Percentiles rank a stretch among this genome's conserved stretches.
Evolutionary conservation across 1,140 invertebrate genomes (phyloP).

Genomic region (Heliconius congener): DNA sequence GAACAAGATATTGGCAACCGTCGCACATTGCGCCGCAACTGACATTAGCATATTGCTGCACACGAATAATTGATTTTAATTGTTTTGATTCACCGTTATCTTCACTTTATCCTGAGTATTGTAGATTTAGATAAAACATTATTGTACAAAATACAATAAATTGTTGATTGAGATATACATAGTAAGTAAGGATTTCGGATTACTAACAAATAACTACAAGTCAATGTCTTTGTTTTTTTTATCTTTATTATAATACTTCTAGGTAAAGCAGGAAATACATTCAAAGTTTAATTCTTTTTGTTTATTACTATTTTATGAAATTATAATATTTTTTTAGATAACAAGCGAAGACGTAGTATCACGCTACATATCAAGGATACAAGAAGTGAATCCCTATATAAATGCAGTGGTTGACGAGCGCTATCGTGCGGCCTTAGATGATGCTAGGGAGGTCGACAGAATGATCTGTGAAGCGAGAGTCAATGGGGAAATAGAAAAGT

Average conservation of each 20-base stretch:
- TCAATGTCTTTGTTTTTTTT: no score
- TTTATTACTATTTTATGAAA: no score
- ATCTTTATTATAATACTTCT: no score
- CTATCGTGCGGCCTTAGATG: constrained; percentile 85
- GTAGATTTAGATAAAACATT: no score
- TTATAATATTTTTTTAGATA: constrained; percentile 67
- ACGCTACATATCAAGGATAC: constrained; percentile 86
- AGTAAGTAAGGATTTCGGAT: no score
- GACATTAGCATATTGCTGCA: constrained; percentile 26
- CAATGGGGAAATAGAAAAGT: constrained; percentile 50
- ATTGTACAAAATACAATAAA: no score
- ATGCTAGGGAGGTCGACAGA: constrained; percentile 85
- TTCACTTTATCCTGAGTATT: background rate
- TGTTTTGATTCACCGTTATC: background rate
- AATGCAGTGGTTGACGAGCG: constrained; percentile 90
- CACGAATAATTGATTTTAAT: constrained; percentile 30
- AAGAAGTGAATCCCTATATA: constrained; percentile 86
- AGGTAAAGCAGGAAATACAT: no score
- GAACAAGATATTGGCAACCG: constrained; percentile 22
- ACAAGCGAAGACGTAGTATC: constrained; percentile 84
- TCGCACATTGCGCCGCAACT: constrained; percentile 16
- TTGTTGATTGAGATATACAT: no score
- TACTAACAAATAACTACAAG: no score
- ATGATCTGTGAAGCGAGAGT: constrained; percentile 79
- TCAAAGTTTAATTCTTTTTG: no score